Base-by-base conservation (phyloP, 2,888 invertebrate genomes). In the Prosopocoilus inquinatus region DNA sequence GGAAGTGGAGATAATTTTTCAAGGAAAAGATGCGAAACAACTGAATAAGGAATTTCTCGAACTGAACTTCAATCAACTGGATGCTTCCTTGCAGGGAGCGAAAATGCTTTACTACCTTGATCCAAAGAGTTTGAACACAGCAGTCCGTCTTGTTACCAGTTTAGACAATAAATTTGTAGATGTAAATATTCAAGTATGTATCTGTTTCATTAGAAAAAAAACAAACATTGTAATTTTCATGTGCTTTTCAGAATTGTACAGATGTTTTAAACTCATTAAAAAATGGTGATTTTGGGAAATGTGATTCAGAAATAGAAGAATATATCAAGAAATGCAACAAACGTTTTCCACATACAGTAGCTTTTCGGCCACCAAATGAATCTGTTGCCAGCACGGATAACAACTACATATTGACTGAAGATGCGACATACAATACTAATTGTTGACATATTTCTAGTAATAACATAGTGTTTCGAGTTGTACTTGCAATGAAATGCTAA, bases 31-130 rank as follows among this genome's bases (percentile, higher is more conserved):
- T 63, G 82, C 85, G 46, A 75, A 78, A 59, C 80, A 82, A 70
- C 77, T 89, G 53, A 90, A 90, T 74, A 85, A 87, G 65, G 82
- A 88, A 77, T 91, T 85, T 78, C 80, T 91, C 65, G 76, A 80
- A 53, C 78, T 80, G 60, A 77, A 83, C 62, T 75, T 76, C 53
- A 79, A 81, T 68, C 87, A 89, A 71, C 84, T 94, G 76, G 82
- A 87, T 65, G 89, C 89, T 71, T 84, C 90, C 72, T 80, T 93
- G 68, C 92, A 94, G 82, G 91, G 85, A 48, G 92, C 90, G 60
- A 86, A 88, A 62, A 89, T 93, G 78, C 83, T 92, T 79, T 87
- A 87, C 69, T 83, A 87, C 61, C 78, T 93, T 66, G 86, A 88
- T 73, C 81, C 86, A 33, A 84, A 81, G 63, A 82, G 84, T 68